These are phyloP conservation scores for Acanthopleura granulata DNA, from an alignment of 2,888 invertebrate species.

Conservation along the genomic window DNA sequence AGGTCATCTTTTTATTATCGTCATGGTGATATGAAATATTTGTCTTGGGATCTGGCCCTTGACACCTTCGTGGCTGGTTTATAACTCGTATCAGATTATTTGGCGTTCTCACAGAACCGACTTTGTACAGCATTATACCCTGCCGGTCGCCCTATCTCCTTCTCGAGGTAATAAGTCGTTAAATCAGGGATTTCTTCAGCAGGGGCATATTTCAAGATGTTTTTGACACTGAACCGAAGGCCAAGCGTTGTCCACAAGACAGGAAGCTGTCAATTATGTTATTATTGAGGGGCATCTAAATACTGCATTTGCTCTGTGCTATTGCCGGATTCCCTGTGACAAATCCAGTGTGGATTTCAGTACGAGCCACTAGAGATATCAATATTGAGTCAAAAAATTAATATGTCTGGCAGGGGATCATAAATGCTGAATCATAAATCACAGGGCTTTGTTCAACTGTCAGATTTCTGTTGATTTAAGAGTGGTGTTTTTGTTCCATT, in stretches of 20 bases:
- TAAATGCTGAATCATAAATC: conserved; percentile 14
- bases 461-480: conserved; percentile 8
- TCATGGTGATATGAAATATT: no score
- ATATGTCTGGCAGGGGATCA: background rate
- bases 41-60: no score
- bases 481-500: background rate
- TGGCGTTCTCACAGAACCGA: no score
- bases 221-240: background rate
- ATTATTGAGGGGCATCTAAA: conserved; percentile 3
- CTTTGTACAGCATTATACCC: no score
- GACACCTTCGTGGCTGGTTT: no score
- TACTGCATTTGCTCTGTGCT: background rate
- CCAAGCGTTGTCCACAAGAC: background rate
- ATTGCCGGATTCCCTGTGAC: background rate
- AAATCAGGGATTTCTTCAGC: background rate
- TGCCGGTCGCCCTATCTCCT: no score
- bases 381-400: conserved; percentile 14
- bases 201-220: conserved; percentile 1
- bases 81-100: no score
- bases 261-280: conserved; percentile 4
- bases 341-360: background rate
- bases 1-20: no score
- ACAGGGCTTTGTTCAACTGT: background rate
- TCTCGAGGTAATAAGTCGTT: background rate
- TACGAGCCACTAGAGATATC: background rate